Percentiles rank a stretch among this genome's conserved stretches.
Evolutionary conservation across 2,113 vertebrate genomes (phyloP).

Genomic region (Synchiropus splendidus): DNA sequence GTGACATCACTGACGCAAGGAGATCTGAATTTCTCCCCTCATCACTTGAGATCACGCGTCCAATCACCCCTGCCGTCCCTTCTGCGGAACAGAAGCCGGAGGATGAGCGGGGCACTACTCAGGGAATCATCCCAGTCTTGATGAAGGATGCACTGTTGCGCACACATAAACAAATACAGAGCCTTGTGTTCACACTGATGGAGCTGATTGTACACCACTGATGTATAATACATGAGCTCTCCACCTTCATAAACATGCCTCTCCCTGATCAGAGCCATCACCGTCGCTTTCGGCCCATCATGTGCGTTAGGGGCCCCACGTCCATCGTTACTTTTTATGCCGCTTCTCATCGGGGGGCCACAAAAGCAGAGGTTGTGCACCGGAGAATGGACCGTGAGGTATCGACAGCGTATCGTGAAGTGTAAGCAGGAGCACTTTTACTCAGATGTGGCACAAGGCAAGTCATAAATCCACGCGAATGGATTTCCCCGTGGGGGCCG

Average conservation of each 20-base stretch:
- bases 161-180: slow-evolving; percentile 16
- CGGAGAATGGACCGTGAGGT: slow-evolving; percentile 36
- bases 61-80: slow-evolving; percentile 2
- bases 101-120: not conserved
- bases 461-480: slow-evolving; percentile 55
- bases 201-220: slow-evolving; percentile 16
- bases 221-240: slow-evolving; percentile 48
- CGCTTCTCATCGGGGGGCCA: slow-evolving; percentile 17
- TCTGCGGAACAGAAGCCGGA: not conserved
- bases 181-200: slow-evolving; percentile 11
- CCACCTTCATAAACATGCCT: slow-evolving; percentile 40
- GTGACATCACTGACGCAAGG: too few relatives aligned
- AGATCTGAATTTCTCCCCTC: too few relatives aligned
- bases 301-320: slow-evolving; percentile 4
- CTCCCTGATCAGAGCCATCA: slow-evolving; percentile 39
- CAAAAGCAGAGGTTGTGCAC: slow-evolving; percentile 20
- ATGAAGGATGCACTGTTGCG: slow-evolving; percentile 1
- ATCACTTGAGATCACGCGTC: too few relatives aligned
- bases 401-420: slow-evolving; percentile 37
- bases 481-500: slow-evolving; percentile 42
- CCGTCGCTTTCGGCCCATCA: slow-evolving; percentile 24
- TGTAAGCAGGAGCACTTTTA: slow-evolving; percentile 37
- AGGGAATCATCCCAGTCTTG: too few relatives aligned
- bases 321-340: slow-evolving; percentile 21
- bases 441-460: slow-evolving; percentile 35